phyloP scores from a whole-genome alignment of 1,140 invertebrate species.

The Scaptomyza graminum region DNA sequence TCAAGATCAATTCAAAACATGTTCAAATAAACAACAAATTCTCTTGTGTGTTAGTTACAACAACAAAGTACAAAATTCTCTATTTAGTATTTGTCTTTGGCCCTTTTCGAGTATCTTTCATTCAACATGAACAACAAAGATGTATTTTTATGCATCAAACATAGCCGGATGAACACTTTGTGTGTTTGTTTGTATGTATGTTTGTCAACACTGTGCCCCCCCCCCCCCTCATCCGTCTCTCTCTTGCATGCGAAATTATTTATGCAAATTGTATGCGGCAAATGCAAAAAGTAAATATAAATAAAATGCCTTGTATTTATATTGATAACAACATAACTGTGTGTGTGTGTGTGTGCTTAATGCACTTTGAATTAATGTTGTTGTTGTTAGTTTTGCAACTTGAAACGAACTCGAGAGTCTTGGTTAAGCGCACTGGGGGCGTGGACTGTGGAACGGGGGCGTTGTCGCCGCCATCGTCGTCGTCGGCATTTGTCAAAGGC shows the following conservation, averaged over 20 bases:
- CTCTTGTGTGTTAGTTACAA: no score
- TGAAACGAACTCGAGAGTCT: slow-evolving; percentile 55
- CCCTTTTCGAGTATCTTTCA: background rate
- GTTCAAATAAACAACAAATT: no score
- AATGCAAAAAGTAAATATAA: slow-evolving; percentile 48
- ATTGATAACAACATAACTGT: slow-evolving; percentile 71
- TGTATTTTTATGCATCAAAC: no score
- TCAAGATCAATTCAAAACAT: no score
- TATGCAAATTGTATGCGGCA: slow-evolving; percentile 75
- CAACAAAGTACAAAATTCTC: no score
- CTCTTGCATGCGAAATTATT: slow-evolving; percentile 45
- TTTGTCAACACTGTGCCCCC: no score
- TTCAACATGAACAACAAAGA: no score
- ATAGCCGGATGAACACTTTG: background rate
- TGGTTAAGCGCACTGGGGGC: slow-evolving; percentile 9
- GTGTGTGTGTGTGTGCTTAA: slow-evolving; percentile 20
- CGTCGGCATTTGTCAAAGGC: slow-evolving; percentile 50
- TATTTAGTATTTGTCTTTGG: no score
- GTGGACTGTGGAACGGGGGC: slow-evolving; percentile 28
- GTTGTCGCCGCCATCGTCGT: slow-evolving; percentile 13
- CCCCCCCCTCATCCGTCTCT: no score
- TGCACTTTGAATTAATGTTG: slow-evolving; percentile 20
- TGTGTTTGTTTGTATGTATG: no score
- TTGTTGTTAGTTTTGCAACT: slow-evolving; percentile 46
- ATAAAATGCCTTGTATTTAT: slow-evolving; percentile 45